Evolutionary conservation across 2,888 invertebrate species (phyloP).

Genomic region (Ichneumoninae sp.): DNA sequence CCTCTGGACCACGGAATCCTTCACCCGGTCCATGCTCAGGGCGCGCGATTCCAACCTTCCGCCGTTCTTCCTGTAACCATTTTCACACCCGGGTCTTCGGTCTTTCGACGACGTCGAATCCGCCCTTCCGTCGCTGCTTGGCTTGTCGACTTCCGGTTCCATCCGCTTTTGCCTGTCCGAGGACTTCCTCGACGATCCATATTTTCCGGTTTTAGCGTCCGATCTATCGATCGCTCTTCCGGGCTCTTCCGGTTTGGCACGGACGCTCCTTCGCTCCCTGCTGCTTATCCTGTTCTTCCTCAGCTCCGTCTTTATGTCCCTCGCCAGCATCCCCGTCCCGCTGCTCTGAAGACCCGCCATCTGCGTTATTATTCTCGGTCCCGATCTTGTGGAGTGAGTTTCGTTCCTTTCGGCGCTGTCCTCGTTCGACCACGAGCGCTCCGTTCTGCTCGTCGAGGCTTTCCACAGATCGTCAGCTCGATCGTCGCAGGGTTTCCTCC

Average conservation of each 20-base stretch:
- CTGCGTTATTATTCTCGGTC: constrained; percentile 72
- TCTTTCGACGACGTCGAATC: constrained; percentile 48
- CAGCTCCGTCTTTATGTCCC: constrained; percentile 74
- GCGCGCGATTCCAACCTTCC: constrained; percentile 46
- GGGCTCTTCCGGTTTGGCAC: constrained; percentile 36
- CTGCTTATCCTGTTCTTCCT: constrained; percentile 73
- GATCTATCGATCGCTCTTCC: constrained; percentile 24
- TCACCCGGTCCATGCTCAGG: constrained; percentile 74
- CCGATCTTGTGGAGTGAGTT: constrained; percentile 40
- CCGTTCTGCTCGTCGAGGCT: constrained; percentile 47
- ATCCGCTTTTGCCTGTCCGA: constrained; percentile 52
- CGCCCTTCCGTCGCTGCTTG: constrained; percentile 10
- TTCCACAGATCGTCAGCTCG: constrained; percentile 49
- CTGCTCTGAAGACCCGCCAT: constrained; percentile 68
- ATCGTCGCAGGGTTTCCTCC: constrained; percentile 5
- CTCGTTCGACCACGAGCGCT: constrained; percentile 49
- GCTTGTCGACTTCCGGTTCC: constrained; percentile 54
- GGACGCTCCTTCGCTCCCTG: constrained; percentile 67
- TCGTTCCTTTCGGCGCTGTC: constrained; percentile 36
- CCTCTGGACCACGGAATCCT: constrained; percentile 73
- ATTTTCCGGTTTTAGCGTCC: constrained; percentile 13
- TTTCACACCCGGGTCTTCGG: constrained; percentile 35
- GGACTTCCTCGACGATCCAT: constrained; percentile 43
- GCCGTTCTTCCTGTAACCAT: not conserved
- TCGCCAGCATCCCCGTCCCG: constrained; percentile 67